A percentile compares a stretch with the other conserved stretches of the same genome.
Evolutionary conservation across 2,797 vertebrate species (phyloP).

Genomic region (Odontamblyopus lacepedii): DNA sequence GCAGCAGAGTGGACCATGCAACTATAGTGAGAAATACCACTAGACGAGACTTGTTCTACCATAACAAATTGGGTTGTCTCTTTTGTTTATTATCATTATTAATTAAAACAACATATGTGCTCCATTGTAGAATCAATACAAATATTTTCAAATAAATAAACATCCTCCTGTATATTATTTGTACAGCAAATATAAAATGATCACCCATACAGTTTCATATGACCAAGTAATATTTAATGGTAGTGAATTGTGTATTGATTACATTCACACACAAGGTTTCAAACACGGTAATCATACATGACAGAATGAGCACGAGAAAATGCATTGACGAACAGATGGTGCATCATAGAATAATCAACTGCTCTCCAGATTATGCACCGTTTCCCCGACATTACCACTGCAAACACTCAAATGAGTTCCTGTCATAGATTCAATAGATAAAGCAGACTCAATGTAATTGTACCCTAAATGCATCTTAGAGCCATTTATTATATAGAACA

Average conservation of each 20-base stretch:
- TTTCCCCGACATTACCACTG: constrained; percentile 30
- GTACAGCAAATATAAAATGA: neutral
- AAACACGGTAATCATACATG: constrained; percentile 20
- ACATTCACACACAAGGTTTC: constrained; percentile 5
- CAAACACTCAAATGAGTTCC: constrained; percentile 19
- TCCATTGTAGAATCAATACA: neutral
- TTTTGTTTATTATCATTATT: neutral
- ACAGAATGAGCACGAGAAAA: constrained; percentile 8
- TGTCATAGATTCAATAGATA: constrained; percentile 7
- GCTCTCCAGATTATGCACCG: constrained; percentile 53
- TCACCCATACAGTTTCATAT: neutral
- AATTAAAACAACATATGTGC: neutral
- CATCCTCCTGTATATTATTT: neutral
- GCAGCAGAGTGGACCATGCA: constrained; percentile 10
- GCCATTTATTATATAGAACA: constrained; percentile 11
- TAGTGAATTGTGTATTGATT: constrained; percentile 34
- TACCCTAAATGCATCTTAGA: constrained; percentile 5
- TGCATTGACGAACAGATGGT: constrained; percentile 28
- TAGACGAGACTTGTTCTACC: neutral
- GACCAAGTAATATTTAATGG: constrained; percentile 3
- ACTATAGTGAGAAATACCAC: neutral
- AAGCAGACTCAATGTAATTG: constrained; percentile 21
- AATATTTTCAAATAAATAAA: neutral
- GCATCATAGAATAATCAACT: constrained; percentile 8
- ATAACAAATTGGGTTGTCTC: neutral